Percentiles rank a stretch among this genome's conserved stretches.
Conservation (phyloP, 1,140 invertebrate species). For the Euura saliciscinereae region DNA sequence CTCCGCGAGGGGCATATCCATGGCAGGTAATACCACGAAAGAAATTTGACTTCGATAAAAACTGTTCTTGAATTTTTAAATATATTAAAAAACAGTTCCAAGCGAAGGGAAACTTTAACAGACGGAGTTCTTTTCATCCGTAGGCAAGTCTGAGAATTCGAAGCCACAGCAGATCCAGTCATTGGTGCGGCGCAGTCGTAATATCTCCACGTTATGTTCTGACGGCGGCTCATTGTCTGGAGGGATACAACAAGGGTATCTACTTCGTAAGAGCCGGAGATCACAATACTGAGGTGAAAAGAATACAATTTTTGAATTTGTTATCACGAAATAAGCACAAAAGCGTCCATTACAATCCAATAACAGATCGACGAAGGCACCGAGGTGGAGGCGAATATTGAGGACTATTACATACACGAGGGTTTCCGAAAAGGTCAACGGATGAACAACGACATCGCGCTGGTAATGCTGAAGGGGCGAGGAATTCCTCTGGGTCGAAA, state of each 20-base stretch:
- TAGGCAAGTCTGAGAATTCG: conserved; percentile 74
- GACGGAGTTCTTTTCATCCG: conserved; percentile 18
- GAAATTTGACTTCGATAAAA: conserved; percentile 11
- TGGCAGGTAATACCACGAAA: conserved; percentile 70
- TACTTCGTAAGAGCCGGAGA: conserved; percentile 76
- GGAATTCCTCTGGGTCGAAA: conserved; percentile 70
- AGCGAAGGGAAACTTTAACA: neutral
- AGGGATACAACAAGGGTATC: conserved; percentile 69
- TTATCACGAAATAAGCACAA: neutral
- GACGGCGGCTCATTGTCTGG: conserved; percentile 81
- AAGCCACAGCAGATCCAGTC: conserved; percentile 63
- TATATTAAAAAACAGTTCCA: conserved; percentile 10
- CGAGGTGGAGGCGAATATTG: conserved; percentile 71
- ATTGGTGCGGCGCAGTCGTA: conserved; percentile 82
- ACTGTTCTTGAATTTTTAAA: neutral
- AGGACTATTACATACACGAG: conserved; percentile 72
- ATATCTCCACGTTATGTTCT: conserved; percentile 72
- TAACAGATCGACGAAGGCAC: conserved; percentile 64
- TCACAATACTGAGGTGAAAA: conserved; percentile 68
- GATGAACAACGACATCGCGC: conserved; percentile 78
- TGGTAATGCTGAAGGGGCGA: conserved; percentile 70
- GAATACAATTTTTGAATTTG: too few species aligned
- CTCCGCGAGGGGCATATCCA: conserved; percentile 71
- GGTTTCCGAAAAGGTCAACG: conserved; percentile 68
- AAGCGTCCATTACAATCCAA: neutral